A percentile compares a stretch with the other conserved stretches of the same genome.
phyloP scores from a whole-genome alignment of 2,797 vertebrate species.

The Perdix hodgsoniae region DNA sequence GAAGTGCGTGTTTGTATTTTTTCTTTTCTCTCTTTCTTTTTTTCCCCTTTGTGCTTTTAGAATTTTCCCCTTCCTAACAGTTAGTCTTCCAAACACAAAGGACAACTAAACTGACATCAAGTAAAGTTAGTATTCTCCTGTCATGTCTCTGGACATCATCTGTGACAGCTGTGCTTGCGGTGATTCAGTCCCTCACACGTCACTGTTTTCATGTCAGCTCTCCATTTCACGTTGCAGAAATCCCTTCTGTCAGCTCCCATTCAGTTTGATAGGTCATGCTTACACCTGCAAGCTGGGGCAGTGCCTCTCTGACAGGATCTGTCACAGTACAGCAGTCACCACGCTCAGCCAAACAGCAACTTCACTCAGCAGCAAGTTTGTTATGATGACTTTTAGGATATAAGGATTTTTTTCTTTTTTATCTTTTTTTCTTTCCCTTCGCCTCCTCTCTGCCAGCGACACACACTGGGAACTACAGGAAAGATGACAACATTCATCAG shows the following conservation, averaged over 20 bases:
- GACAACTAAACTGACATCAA: slow-evolving; percentile 77
- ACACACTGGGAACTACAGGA: background rate
- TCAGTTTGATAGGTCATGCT: slow-evolving; percentile 79
- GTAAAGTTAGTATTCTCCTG: slow-evolving; percentile 68
- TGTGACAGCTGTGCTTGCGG: slow-evolving; percentile 74
- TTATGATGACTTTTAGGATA: slow-evolving; percentile 59
- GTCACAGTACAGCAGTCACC: slow-evolving; percentile 74
- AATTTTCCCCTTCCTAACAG: slow-evolving; percentile 9
- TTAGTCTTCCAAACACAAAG: slow-evolving; percentile 64
- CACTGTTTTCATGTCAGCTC: slow-evolving; percentile 76
- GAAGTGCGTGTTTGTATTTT: background rate
- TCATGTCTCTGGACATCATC: slow-evolving; percentile 76
- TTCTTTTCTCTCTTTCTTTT: background rate
- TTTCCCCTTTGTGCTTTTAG: background rate
- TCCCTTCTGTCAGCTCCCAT: slow-evolving; percentile 82
- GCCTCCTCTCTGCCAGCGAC: background rate
- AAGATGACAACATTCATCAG: slow-evolving; percentile 35
- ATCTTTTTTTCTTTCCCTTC: fast-evolving
- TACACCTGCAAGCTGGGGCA: slow-evolving; percentile 75
- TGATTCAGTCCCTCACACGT: slow-evolving; percentile 74
- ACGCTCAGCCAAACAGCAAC: slow-evolving; percentile 60
- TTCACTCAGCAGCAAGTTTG: slow-evolving; percentile 61
- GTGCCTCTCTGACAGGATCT: slow-evolving; percentile 74
- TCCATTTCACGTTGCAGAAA: slow-evolving; percentile 65
- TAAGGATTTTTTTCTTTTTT: background rate